Conservation (phyloP, 2,113 vertebrate genomes). For the Stictonetta naevosa region DNA sequence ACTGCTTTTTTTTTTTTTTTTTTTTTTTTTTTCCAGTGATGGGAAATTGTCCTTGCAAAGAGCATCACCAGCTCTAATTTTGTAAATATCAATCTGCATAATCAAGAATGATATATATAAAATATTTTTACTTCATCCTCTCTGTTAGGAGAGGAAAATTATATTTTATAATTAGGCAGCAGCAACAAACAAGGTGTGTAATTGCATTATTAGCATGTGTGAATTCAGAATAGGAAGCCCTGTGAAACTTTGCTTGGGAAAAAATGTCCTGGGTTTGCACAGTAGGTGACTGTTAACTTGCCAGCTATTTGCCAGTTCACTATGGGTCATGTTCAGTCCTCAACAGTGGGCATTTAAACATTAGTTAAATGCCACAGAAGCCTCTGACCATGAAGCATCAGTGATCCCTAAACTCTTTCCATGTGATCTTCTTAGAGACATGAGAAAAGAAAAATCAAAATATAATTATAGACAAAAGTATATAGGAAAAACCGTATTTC, state of each 20-base stretch:
- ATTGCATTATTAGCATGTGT: constrained; percentile 51
- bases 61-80: neutral
- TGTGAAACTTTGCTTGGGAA: constrained; percentile 16
- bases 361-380: neutral
- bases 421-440: neutral
- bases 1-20: neutral
- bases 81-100: neutral
- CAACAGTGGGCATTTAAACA: neutral
- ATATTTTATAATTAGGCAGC: constrained; percentile 38
- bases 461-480: neutral
- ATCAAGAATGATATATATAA: constrained; percentile 1
- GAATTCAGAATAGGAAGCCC: constrained; percentile 52
- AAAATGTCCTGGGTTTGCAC: constrained; percentile 17
- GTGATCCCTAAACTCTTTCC: neutral
- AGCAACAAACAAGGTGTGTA: neutral
- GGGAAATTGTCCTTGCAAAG: neutral
- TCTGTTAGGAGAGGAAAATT: constrained; percentile 26
- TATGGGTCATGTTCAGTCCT: neutral
- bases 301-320: constrained; percentile 28
- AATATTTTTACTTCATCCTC: constrained; percentile 19
- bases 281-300: constrained; percentile 52
- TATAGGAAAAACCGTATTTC: neutral
- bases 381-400: neutral
- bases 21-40: neutral
- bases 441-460: neutral